Evolutionary conservation across 2,888 invertebrate species (phyloP), one percentile per base, ranked within the genome.

Genomic region (Diarsia dahlii): DNA sequence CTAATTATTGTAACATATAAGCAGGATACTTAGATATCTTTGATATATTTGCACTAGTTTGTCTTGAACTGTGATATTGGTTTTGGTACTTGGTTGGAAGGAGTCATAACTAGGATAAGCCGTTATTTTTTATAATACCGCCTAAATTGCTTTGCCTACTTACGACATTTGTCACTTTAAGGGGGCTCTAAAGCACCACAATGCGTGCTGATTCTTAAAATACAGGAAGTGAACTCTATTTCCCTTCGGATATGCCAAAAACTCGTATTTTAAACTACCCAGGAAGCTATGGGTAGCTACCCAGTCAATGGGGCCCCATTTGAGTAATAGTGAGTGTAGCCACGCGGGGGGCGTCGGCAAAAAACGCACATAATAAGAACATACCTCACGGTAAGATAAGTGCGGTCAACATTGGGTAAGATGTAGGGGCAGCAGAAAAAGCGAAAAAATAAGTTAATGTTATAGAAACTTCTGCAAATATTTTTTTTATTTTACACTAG

Each of bases 301-400:
- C 34, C 56, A 80, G 78, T 69, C 74, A 60, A 75, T 78, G 71
- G 76, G 80, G 82, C 72, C 62, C 67, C 56, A 81, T 87, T 84
- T 85, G 82, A 87, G 77, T 82, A 82, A 85, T 87, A 85, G 85
- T 72, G 74, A 65, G 67, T 78, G 84, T 84, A 68, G 65, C 83
- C 64, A 23, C 8, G 52, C 65, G 78, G 70, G 78, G 79, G 46
- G 76, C 56, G 72, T 81, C 72, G 76, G 84, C 86, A 85, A 85
- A 85, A 85, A 85, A 85, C 84, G 66, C 72, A 84, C 81, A 85
- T 85, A 85, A 84, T 85, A 85, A 80, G 86, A 80, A 78, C 76
- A 81, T 85, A 84, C 81, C 94, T 93, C 93, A 94, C 90, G 89
- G 90, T 88, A 48, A 89, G 92, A 91, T 91, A 92, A 92, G 91